Evolutionary conservation across 2,797 vertebrate genomes (phyloP), one percentile per base, ranked within the genome.

Genomic region (Xerus rutilus): DNA sequence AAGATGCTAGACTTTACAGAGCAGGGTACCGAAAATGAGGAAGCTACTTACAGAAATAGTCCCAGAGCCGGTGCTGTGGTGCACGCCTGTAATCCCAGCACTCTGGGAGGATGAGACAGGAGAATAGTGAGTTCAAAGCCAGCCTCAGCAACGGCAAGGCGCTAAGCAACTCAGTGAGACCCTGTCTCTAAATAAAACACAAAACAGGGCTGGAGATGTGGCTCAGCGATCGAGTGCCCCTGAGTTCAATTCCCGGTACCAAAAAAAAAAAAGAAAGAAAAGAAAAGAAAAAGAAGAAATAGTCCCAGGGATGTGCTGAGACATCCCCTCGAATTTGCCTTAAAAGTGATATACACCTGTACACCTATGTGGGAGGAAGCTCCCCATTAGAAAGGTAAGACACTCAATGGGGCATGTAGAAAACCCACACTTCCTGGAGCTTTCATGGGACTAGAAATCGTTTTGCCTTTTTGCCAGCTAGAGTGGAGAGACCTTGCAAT

Each of bases 391-490:
- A 65, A 54, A 65, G 17, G 25, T 77, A 86, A 70, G 14, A 82
- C 43, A 35, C 8, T 52, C 28, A 9, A 25, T 0, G 4, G 64
- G n/a, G 45, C 4, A 62, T 1, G 17, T 0, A 10, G 23, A 32
- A 77, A 23, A 18, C 9, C 7, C 49, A 10, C 11, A 59, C 49
- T 21, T 70, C 1, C 8, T 67, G 35, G 12, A 4, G 4, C 17
- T 74, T 54, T 35, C 21, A 35, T 1, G 7, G 15, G 35, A 15
- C 67, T 77, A n/a, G 20, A 30, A 83, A 28, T 21, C 0, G 3
- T 45, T 73, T 43, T 84, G 2, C 28, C 17, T 54, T 73, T 79
- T 43, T 45, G 52, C 3, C 13, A 88, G 35, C 10, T 45, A 49
- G 2, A 32, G 5, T 35, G 18, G 15, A 88, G 23, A 32, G 18